phyloP scores from a whole-genome alignment of 2,113 vertebrate genomes.

The Festucalex cinctus region DNA sequence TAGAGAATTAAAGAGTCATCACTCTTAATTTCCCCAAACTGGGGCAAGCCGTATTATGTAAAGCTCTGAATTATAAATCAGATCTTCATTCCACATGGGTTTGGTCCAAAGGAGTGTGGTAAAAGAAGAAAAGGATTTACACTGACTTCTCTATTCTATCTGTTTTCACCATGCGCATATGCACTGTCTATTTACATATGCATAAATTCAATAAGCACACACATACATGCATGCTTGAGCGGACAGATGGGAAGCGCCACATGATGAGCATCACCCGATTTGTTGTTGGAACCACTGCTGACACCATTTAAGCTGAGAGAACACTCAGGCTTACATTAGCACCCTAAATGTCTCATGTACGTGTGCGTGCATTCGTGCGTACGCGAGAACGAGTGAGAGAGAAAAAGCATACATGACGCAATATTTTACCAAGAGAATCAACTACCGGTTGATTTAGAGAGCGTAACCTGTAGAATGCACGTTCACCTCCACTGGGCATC shows the following conservation, averaged over 20 bases:
- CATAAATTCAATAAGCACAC: background rate
- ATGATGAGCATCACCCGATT: slow-evolving; percentile 71
- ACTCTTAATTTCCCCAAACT: slow-evolving; percentile 61
- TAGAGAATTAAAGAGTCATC: slow-evolving; percentile 59
- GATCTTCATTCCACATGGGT: slow-evolving; percentile 36
- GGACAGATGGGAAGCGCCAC: slow-evolving; percentile 74
- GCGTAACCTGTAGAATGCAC: slow-evolving; percentile 4
- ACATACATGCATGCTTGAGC: slow-evolving; percentile 20
- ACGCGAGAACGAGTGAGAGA: background rate
- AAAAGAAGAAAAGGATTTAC: slow-evolving; percentile 13
- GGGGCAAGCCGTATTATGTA: slow-evolving; percentile 64
- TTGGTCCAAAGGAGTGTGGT: slow-evolving; percentile 47
- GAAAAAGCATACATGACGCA: too few relatives aligned
- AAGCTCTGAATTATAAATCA: slow-evolving; percentile 72
- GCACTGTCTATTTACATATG: slow-evolving; percentile 5
- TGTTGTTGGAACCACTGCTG: slow-evolving; percentile 65
- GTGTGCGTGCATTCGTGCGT: background rate
- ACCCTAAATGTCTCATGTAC: slow-evolving; percentile 25
- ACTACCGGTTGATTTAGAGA: background rate
- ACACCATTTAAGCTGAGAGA: slow-evolving; percentile 67
- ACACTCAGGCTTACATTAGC: slow-evolving; percentile 62
- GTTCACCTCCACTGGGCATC: too few relatives aligned
- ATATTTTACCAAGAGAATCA: too few relatives aligned
- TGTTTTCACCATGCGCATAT: slow-evolving; percentile 14
- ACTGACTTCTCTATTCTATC: background rate